phyloP scores from a whole-genome alignment of 2,888 invertebrate genomes.

The Euplagia quadripunctaria region DNA sequence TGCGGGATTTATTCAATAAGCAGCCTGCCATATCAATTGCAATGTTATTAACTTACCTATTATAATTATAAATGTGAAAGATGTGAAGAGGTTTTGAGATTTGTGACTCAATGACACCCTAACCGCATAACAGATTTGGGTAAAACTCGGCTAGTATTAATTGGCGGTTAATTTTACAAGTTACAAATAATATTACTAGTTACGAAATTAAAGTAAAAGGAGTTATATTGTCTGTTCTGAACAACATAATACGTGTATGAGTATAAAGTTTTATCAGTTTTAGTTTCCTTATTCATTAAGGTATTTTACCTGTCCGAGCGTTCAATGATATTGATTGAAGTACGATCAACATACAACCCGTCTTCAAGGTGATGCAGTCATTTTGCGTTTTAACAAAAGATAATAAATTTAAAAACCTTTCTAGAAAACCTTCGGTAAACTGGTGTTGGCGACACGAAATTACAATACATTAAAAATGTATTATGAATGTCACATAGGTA shows the following conservation, averaged over 20 bases:
- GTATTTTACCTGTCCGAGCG: slow-evolving; percentile 14
- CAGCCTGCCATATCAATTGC: too few relatives aligned
- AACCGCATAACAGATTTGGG: too few relatives aligned
- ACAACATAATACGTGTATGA: neutral
- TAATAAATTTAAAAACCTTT: slow-evolving; percentile 36
- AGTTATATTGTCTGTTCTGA: neutral
- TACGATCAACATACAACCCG: slow-evolving; percentile 5
- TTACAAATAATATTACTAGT: too few relatives aligned
- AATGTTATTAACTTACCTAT: too few relatives aligned
- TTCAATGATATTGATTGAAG: slow-evolving; percentile 4
- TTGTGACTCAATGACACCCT: too few relatives aligned
- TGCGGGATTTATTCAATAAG: neutral
- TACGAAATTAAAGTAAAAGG: neutral
- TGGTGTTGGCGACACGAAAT: slow-evolving; percentile 28
- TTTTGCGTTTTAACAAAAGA: slow-evolving; percentile 29
- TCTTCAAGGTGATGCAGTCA: slow-evolving; percentile 16
- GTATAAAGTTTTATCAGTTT: slow-evolving; percentile 22
- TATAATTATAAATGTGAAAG: too few relatives aligned
- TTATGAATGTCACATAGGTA: neutral
- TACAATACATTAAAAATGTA: neutral
- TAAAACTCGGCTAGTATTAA: too few relatives aligned
- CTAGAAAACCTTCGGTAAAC: slow-evolving; percentile 17
- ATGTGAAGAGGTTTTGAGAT: too few relatives aligned
- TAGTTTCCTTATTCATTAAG: slow-evolving; percentile 23
- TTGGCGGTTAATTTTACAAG: too few relatives aligned